Percentiles rank a stretch among this genome's conserved stretches.
Evolutionary conservation across 2,888 invertebrate species (phyloP).

Genomic region (Scaptomyza caliginosa): DNA sequence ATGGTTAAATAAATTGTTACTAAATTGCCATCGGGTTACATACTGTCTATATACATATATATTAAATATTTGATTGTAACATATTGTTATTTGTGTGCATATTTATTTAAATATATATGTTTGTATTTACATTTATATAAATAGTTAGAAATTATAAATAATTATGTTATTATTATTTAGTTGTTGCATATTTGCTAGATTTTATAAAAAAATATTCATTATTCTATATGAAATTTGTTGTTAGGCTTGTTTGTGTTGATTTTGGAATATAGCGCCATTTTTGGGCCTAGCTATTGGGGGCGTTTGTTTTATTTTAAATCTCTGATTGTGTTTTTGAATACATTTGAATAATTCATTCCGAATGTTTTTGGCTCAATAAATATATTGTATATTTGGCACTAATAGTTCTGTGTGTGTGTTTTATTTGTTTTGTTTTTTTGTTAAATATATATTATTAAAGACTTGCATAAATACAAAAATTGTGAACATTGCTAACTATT

Average conservation of each 20-base stretch:
- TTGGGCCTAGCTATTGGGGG: conserved; percentile 42
- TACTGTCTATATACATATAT: conserved; percentile 30
- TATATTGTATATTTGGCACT: conserved; percentile 78
- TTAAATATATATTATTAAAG: conserved; percentile 15
- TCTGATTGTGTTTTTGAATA: too few relatives aligned
- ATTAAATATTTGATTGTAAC: conserved; percentile 17
- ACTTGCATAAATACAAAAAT: conserved; percentile 50
- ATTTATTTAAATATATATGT: neutral
- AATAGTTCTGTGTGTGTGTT: conserved; percentile 46
- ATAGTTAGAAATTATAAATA: conserved; percentile 48
- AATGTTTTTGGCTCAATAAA: conserved; percentile 64
- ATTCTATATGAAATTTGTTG: conserved; percentile 38
- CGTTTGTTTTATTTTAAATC: conserved; percentile 10
- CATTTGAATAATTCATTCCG: conserved; percentile 48
- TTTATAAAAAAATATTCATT: conserved; percentile 72
- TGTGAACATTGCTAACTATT: conserved; percentile 44
- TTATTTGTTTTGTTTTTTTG: conserved; percentile 1
- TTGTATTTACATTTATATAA: conserved; percentile 35
- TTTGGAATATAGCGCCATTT: conserved; percentile 46
- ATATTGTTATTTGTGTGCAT: conserved; percentile 14
- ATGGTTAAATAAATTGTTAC: conserved; percentile 34
- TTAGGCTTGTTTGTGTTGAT: conserved; percentile 25
- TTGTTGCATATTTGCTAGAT: conserved; percentile 52
- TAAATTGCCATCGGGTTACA: conserved; percentile 40
- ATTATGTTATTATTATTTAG: conserved; percentile 58